Evolutionary conservation across 1,140 invertebrate species (phyloP).

Genomic region (Neotoxoptera formosana): DNA sequence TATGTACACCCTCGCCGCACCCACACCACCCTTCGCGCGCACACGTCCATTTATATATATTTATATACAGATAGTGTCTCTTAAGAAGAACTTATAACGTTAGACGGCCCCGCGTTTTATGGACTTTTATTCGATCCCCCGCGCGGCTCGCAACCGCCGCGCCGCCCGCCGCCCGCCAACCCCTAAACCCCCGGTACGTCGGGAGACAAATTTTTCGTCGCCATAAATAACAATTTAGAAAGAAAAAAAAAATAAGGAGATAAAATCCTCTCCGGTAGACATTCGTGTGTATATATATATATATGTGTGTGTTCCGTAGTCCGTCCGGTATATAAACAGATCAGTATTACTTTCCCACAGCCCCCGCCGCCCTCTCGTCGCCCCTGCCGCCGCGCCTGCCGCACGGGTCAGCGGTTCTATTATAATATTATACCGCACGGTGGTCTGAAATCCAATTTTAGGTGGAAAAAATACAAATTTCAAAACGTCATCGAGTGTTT

Average conservation of each 20-base stretch:
- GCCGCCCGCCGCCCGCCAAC: too few relatives aligned
- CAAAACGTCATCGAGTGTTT: too few relatives aligned
- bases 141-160: too few relatives aligned
- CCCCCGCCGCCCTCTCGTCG: not conserved
- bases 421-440: not conserved
- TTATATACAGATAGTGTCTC: not conserved
- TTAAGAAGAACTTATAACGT: constrained; percentile 56
- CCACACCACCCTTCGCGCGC: not conserved
- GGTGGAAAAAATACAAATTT: too few relatives aligned
- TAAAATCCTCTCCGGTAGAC: not conserved
- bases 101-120: constrained; percentile 40
- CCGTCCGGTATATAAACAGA: constrained; percentile 32
- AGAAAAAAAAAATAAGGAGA: not conserved
- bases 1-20: too few relatives aligned
- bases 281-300: not conserved
- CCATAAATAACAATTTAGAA: constrained; percentile 53
- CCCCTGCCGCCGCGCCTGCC: not conserved
- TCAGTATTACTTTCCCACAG: constrained; percentile 22
- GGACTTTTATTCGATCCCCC: constrained; percentile 26
- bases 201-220: constrained; percentile 41
- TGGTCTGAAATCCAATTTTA: too few relatives aligned
- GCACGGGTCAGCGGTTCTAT: not conserved
- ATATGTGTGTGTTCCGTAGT: not conserved
- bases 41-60: not conserved
- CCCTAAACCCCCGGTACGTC: not conserved